Percentiles rank a stretch among this genome's conserved stretches.
Evolutionary conservation across 2,797 vertebrate genomes (phyloP).

Genomic region (Gorsachius magnificus): DNA sequence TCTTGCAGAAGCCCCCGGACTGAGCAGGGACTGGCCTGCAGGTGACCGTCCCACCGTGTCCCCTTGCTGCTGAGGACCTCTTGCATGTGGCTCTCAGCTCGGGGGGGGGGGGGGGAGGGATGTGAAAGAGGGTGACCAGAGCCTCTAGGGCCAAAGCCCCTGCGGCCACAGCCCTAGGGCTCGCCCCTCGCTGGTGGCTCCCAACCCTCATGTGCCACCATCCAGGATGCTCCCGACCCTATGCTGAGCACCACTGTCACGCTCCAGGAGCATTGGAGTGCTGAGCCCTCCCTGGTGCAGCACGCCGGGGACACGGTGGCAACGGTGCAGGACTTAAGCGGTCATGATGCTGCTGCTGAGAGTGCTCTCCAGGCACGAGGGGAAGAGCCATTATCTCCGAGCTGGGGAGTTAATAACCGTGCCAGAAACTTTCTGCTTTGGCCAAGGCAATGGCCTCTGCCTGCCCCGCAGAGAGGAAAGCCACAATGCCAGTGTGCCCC

Average conservation of each 20-base stretch:
- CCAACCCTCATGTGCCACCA: fast-evolving
- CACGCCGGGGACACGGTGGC: fast-evolving
- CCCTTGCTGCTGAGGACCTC: not conserved
- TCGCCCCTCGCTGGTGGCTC: not conserved
- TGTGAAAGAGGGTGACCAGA: fast-evolving
- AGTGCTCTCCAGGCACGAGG: not conserved
- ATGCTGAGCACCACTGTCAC: fast-evolving
- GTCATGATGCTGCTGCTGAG: not conserved
- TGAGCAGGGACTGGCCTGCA: not conserved
- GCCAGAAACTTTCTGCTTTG: not conserved
- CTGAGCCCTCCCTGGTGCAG: not conserved
- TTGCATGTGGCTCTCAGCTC: not conserved
- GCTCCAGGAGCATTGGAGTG: not conserved
- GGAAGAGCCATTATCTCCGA: not conserved
- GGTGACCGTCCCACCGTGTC: not conserved
- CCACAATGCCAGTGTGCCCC: fast-evolving
- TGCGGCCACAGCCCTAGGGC: not conserved
- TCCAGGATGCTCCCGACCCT: not conserved
- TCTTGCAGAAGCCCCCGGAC: not conserved
- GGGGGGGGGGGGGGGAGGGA: fast-evolving
- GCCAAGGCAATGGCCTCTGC: fast-evolving
- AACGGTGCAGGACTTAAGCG: not conserved
- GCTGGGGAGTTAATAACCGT: not conserved
- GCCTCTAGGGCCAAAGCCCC: not conserved
- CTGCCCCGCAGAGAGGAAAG: not conserved